Percentiles rank a stretch among this genome's conserved stretches.
Conservation (phyloP, 2,888 invertebrate species). For the Clivina fossor region DNA sequence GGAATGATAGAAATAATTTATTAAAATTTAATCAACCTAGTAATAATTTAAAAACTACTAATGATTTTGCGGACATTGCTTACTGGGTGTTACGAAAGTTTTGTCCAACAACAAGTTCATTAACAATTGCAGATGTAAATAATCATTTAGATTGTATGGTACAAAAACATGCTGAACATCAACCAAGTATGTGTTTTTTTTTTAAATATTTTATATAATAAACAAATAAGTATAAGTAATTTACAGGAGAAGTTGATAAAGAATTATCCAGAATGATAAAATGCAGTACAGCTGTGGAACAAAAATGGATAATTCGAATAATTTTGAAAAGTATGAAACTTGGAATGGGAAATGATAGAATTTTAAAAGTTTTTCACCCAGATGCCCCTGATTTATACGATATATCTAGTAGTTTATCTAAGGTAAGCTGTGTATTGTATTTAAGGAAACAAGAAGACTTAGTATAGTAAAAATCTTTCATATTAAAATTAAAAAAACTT, state of each 20-base stretch:
- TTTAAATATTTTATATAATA: slow-evolving; percentile 24
- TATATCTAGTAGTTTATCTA: slow-evolving; percentile 67
- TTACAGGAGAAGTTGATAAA: slow-evolving; percentile 58
- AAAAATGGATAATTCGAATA: slow-evolving; percentile 89
- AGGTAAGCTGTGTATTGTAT: slow-evolving; percentile 51
- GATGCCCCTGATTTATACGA: slow-evolving; percentile 78
- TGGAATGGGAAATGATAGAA: slow-evolving; percentile 69
- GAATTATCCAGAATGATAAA: slow-evolving; percentile 68
- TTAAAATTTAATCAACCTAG: slow-evolving; percentile 54
- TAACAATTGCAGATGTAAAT: slow-evolving; percentile 74
- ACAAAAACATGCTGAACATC: slow-evolving; percentile 62
- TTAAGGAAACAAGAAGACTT: neutral
- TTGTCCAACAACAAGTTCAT: slow-evolving; percentile 53
- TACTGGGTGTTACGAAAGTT: slow-evolving; percentile 67
- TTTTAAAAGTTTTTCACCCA: slow-evolving; percentile 74
- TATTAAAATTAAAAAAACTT: no score
- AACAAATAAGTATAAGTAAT: slow-evolving; percentile 17
- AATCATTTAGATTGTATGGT: slow-evolving; percentile 74
- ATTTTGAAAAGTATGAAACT: slow-evolving; percentile 83
- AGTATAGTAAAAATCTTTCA: neutral
- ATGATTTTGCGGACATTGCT: slow-evolving; percentile 81
- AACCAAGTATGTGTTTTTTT: slow-evolving; percentile 55
- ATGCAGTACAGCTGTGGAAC: slow-evolving; percentile 70
- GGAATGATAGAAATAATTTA: slow-evolving; percentile 61
- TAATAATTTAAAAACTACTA: slow-evolving; percentile 52